Percentiles rank a stretch among this genome's conserved stretches.
phyloP scores from a whole-genome alignment of 2,888 invertebrate genomes.

The Drosophila meridiana region DNA sequence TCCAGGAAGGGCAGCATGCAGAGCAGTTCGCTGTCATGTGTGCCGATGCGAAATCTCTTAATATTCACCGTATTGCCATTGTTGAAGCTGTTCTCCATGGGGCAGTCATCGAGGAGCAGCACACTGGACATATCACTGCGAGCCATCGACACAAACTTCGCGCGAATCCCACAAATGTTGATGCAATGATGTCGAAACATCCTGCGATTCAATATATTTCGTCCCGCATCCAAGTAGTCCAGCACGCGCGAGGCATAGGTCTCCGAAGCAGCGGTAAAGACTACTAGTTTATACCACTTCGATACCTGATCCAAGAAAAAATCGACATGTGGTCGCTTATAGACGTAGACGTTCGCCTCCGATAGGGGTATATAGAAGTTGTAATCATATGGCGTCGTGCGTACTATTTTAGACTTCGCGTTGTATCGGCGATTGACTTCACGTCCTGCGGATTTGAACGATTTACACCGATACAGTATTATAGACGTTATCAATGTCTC shows the following conservation, averaged over 20 bases:
- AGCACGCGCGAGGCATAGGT: slow-evolving; percentile 36
- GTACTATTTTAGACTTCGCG: neutral
- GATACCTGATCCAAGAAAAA: slow-evolving; percentile 50
- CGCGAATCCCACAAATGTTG: slow-evolving; percentile 17
- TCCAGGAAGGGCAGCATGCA: slow-evolving; percentile 52
- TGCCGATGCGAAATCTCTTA: slow-evolving; percentile 20
- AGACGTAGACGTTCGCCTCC: slow-evolving; percentile 25
- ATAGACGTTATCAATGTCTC: slow-evolving; percentile 45
- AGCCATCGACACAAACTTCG: slow-evolving; percentile 34
- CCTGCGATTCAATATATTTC: slow-evolving; percentile 32
- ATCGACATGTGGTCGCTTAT: slow-evolving; percentile 60
- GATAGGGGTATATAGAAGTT: neutral
- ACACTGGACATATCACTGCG: slow-evolving; percentile 33
- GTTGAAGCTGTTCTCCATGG: slow-evolving; percentile 43
- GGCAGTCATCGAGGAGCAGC: slow-evolving; percentile 46
- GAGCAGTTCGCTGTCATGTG: slow-evolving; percentile 31
- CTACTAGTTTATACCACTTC: slow-evolving; percentile 49
- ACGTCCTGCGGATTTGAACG: neutral
- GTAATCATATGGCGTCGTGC: slow-evolving; percentile 27
- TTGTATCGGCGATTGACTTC: neutral
- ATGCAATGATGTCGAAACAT: slow-evolving; percentile 48
- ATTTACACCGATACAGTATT: neutral
- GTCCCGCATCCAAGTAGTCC: slow-evolving; percentile 42
- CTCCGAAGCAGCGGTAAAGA: slow-evolving; percentile 43
- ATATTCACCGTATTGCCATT: slow-evolving; percentile 45